phyloP scores from a whole-genome alignment of 1,140 invertebrate genomes.

The Aphelenchoides fujianensis region DNA sequence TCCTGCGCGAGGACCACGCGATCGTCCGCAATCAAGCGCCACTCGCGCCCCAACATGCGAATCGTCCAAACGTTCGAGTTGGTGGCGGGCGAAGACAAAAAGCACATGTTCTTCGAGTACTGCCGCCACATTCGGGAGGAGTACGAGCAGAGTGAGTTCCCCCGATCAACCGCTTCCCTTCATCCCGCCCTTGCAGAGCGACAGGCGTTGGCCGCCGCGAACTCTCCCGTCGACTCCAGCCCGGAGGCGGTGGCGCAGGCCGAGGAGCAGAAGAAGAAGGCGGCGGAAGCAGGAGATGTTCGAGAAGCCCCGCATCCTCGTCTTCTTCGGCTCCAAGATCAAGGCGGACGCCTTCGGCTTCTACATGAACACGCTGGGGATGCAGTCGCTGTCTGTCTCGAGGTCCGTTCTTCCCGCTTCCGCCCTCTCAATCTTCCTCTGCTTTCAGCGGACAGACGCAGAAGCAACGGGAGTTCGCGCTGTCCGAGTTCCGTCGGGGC shows the following conservation, averaged over 20 bases:
- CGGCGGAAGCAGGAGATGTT: conserved; percentile 29
- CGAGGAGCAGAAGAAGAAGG: conserved; percentile 45
- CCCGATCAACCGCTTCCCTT: neutral
- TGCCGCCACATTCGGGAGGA: conserved; percentile 61
- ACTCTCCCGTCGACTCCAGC: too few relatives aligned
- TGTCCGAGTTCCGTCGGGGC: conserved; percentile 73
- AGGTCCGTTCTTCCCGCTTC: too few relatives aligned
- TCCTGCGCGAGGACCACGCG: neutral
- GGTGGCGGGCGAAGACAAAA: conserved; percentile 73
- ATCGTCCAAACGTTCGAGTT: conserved; percentile 78
- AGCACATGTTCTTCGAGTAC: conserved; percentile 66
- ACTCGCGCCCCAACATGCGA: conserved; percentile 78
- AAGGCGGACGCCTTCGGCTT: conserved; percentile 83
- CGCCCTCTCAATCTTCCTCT: too few relatives aligned
- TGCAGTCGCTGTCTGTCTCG: conserved; percentile 30
- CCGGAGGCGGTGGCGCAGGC: too few relatives aligned
- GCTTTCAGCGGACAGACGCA: conserved; percentile 74
- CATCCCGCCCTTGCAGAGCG: too few relatives aligned
- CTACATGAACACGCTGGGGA: conserved; percentile 66
- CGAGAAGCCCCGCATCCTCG: conserved; percentile 69
- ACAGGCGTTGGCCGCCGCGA: too few relatives aligned
- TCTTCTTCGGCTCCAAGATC: conserved; percentile 87
- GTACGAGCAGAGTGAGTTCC: neutral
- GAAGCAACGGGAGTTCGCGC: conserved; percentile 79
- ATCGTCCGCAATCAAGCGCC: neutral